phyloP scores from a whole-genome alignment of 1,140 invertebrate genomes.

The Bombus turneri region DNA sequence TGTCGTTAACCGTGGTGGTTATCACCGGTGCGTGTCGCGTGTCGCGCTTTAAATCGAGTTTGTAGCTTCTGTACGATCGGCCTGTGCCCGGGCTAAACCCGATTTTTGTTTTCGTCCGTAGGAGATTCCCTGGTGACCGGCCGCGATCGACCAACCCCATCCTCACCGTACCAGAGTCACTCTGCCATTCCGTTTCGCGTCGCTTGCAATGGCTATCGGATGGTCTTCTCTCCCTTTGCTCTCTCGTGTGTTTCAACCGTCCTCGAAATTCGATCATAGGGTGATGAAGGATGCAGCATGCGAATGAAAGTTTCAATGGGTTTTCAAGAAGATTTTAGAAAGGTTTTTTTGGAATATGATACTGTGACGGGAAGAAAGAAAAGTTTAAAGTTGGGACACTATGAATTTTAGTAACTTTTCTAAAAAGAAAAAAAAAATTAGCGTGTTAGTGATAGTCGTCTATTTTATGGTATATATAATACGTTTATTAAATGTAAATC shows the following conservation, averaged over 20 bases:
- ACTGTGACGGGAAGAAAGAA: too few relatives aligned
- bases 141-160: neutral
- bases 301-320: neutral
- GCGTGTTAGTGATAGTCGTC: too few relatives aligned
- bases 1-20: slow-evolving; percentile 80
- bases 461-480: too few relatives aligned
- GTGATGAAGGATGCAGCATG: too few relatives aligned
- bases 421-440: too few relatives aligned
- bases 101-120: slow-evolving; percentile 63
- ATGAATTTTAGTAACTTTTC: too few relatives aligned
- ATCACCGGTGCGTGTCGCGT: slow-evolving; percentile 78
- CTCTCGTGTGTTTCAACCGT: too few relatives aligned
- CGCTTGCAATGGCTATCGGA: neutral
- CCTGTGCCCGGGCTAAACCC: slow-evolving; percentile 47
- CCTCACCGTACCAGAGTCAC: neutral
- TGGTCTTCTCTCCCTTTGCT: neutral
- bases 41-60: slow-evolving; percentile 79
- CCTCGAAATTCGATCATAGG: neutral
- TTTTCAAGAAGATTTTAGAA: neutral
- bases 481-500: too few relatives aligned
- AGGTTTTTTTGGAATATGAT: too few relatives aligned
- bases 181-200: slow-evolving; percentile 52
- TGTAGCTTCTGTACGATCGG: slow-evolving; percentile 69
- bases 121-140: slow-evolving; percentile 51
- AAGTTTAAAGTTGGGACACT: too few relatives aligned